Evolutionary conservation across 2,888 invertebrate genomes (phyloP), one percentile per base, ranked within the genome.

Genomic region (Apamea sordens): DNA sequence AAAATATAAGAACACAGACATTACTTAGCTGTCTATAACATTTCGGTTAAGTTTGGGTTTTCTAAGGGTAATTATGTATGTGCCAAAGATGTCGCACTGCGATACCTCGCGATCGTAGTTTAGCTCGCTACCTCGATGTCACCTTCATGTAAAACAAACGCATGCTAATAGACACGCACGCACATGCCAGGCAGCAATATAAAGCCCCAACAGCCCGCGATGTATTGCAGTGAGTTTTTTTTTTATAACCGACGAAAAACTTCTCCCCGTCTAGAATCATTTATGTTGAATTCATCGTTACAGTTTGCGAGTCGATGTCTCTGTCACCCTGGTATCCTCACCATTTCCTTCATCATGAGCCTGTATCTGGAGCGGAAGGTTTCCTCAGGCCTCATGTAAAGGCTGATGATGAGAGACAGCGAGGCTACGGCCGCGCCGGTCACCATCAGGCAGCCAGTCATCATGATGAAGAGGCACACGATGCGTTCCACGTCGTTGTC

Each of bases 321-420:
- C 21, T 28, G 59, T 15, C 6, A n/a, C 28, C 59, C 28, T 59
- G 59, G 24, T 21, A 41, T n/a, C 63, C 84, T 89, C 63, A 95
- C 95, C 95, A 95, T 93, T 80, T 95, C 94, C 77, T 94, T 93
- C 79, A 95, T 95, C 73, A 96, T 96, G 24, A 96, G 93, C 11
- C 93, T 84, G 86, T 94, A 95, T 79, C 96, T 89, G 0, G 94
- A 91, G 2, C 95, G 91, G 85, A 95, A 96, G 4, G 91, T 90
- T 86, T 95, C 95, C 81, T 95, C 95, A 0, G 95, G 93, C 0
- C 93, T 84, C 95, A 96, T 92, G 88, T 95, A 94, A 63, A 95
- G 90, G 85, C 94, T 93, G 89, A 96, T 93, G 69, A 95, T 94
- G 4, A 95, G 92, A 0, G 95, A 93, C 36, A 96, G 86, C 0